A percentile compares a stretch with the other conserved stretches of the same genome.
Conservation (phyloP, 2,888 invertebrate species). For the Ichneumoninae sp. region DNA sequence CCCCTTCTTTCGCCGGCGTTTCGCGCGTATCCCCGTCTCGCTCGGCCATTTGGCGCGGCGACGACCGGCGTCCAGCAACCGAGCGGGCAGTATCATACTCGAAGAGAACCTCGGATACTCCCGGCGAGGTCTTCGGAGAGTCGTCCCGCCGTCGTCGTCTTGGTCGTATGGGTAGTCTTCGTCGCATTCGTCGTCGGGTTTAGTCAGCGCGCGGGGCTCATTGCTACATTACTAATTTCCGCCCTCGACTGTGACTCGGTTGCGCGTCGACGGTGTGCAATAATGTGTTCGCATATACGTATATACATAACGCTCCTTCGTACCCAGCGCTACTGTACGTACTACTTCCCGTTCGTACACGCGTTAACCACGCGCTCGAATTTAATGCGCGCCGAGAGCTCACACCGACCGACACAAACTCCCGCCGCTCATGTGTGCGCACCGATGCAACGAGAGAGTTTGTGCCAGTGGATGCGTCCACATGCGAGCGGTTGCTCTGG, state of each 20-base stretch:
- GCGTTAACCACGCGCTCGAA: conserved; percentile 53
- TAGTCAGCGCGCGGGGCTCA: conserved; percentile 78
- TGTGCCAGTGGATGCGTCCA: conserved; percentile 10
- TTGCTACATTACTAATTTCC: conserved; percentile 84
- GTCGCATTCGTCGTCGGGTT: conserved; percentile 66
- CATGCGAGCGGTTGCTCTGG: background rate
- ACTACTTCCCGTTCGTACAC: conserved; percentile 47
- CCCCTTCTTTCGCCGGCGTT: conserved; percentile 45
- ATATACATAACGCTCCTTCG: conserved; percentile 1
- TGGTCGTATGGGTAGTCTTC: conserved; percentile 11
- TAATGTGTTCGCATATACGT: background rate
- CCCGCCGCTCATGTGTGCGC: background rate
- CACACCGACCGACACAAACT: conserved; percentile 25
- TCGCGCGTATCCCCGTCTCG: conserved; percentile 49
- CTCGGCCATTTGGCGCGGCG: conserved; percentile 55
- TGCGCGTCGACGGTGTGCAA: conserved; percentile 68
- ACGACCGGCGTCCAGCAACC: conserved; percentile 37
- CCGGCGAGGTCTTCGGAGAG: conserved; percentile 47
- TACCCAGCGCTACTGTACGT: background rate
- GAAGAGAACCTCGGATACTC: conserved; percentile 38
- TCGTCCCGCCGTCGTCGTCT: conserved; percentile 46
- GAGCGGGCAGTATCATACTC: conserved; percentile 24
- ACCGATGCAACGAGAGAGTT: conserved; percentile 4
- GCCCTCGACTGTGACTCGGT: conserved; percentile 73
- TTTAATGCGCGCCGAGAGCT: conserved; percentile 31